Percentiles rank a stretch among this genome's conserved stretches.
Conservation (phyloP, 2,888 invertebrate genomes). For the Eurytoma adleriae region DNA sequence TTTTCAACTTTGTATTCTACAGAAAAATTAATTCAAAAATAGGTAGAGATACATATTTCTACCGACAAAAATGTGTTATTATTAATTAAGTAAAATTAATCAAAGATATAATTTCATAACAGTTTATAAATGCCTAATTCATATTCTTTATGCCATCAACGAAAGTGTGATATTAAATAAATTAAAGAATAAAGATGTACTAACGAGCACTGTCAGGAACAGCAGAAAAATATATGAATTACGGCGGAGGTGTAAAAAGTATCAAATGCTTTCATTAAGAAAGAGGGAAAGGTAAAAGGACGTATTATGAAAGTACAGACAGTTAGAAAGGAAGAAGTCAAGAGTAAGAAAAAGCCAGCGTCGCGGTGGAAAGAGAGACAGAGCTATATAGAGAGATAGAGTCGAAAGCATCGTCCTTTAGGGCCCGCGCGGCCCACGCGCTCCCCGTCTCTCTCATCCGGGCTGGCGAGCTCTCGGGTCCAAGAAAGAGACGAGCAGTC, state of each 20-base stretch:
- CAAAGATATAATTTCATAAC: no score
- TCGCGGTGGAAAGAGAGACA: constrained; percentile 45
- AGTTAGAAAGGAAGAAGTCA: constrained; percentile 38
- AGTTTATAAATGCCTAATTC: no score
- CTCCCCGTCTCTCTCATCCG: constrained; percentile 61
- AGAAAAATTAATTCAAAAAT: no score
- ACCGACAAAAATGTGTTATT: no score
- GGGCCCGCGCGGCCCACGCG: constrained; percentile 75
- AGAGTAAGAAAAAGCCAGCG: constrained; percentile 28
- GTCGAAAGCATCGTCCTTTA: constrained; percentile 51
- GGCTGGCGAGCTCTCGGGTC: constrained; percentile 51
- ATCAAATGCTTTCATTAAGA: constrained; percentile 50
- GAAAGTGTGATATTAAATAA: no score
- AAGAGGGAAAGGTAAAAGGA: constrained; percentile 29
- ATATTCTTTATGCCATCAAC: no score
- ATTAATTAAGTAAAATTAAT: no score
- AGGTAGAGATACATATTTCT: no score
- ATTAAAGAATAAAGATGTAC: no score
- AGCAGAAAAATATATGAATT: no score
- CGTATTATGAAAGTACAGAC: constrained; percentile 9
- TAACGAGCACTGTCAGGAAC: no score
- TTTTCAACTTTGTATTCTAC: constrained; percentile 10
- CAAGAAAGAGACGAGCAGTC: constrained; percentile 28
- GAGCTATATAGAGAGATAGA: constrained; percentile 27
- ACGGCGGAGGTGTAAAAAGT: constrained; percentile 32